These are phyloP conservation scores for Eriocheir sinensis DNA, from an alignment of 1,140 invertebrate genomes.

Conservation along the genomic window DNA sequence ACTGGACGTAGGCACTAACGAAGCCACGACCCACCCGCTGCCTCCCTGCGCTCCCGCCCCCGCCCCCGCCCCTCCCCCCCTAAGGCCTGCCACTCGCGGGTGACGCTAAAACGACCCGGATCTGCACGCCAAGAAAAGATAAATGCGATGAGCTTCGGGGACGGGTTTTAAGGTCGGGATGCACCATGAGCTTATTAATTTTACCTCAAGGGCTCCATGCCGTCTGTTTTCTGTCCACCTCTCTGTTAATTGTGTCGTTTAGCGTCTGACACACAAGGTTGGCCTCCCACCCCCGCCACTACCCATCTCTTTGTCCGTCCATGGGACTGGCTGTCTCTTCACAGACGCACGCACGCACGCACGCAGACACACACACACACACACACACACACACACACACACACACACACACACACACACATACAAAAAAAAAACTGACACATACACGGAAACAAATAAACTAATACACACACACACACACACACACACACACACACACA, in stretches of 20 bases:
- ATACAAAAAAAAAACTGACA: too few relatives aligned
- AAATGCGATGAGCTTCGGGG: too few relatives aligned
- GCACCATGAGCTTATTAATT: neutral
- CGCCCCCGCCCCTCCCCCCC: too few relatives aligned
- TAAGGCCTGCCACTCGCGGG: neutral
- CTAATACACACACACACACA: constrained; percentile 4
- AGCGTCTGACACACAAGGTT: neutral
- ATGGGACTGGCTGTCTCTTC: neutral
- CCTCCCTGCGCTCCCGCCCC: too few relatives aligned
- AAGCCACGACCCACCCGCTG: neutral
- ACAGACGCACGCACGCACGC: neutral
- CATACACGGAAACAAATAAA: too few relatives aligned
- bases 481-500: neutral
- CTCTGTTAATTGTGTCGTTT: constrained; percentile 2
- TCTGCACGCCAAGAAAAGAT: too few relatives aligned
- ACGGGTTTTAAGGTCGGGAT: too few relatives aligned
- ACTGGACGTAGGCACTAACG: constrained; percentile 11
- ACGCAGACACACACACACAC: constrained; percentile 25
- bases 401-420: too few relatives aligned
- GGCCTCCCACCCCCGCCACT: neutral
- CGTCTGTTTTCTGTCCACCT: neutral
- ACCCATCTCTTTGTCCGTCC: too few relatives aligned
- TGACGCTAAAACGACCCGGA: neutral
- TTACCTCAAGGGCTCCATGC: neutral
- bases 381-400: constrained; percentile 8